phyloP scores from a whole-genome alignment of 2,888 invertebrate species.

The Odiellus spinosus region DNA sequence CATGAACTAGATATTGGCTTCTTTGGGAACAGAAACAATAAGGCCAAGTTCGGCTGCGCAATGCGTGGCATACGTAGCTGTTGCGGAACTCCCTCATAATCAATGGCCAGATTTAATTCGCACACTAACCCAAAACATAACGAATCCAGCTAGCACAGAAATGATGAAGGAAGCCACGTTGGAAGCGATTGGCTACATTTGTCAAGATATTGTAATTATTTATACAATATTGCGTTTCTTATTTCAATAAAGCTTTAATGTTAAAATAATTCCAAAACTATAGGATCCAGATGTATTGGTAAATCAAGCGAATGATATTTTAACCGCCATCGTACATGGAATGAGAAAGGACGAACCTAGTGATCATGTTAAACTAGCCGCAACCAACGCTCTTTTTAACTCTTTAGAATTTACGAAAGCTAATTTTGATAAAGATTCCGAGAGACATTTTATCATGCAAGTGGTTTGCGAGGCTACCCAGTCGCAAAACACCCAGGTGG shows the following conservation, averaged over 20 bases:
- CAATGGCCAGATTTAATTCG: conserved; percentile 85
- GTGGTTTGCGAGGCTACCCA: conserved; percentile 97
- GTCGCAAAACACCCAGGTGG: conserved; percentile 29
- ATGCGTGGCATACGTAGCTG: conserved; percentile 96
- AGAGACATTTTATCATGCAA: conserved; percentile 98
- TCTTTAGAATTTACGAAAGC: conserved; percentile 96
- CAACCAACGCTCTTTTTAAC: conserved; percentile 88
- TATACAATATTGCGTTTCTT: conserved; percentile 4
- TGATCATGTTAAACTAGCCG: conserved; percentile 84
- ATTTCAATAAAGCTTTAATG: no score
- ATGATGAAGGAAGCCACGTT: conserved; percentile 90
- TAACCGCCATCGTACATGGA: conserved; percentile 73
- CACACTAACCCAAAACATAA: conserved; percentile 76
- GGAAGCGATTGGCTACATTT: conserved; percentile 96
- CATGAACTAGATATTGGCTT: conserved; percentile 65
- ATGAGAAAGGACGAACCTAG: conserved; percentile 86
- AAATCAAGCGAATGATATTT: conserved; percentile 81
- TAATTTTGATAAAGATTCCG: conserved; percentile 93
- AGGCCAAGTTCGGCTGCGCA: conserved; percentile 96
- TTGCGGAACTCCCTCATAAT: conserved; percentile 78
- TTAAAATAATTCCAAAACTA: no score
- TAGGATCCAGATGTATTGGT: conserved; percentile 68
- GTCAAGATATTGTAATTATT: conserved; percentile 75
- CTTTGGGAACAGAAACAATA: conserved; percentile 87
- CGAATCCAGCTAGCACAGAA: conserved; percentile 60